A percentile compares a stretch with the other conserved stretches of the same genome.
Evolutionary conservation across 2,113 vertebrate genomes (phyloP).

Genomic region (Dryoscopus gambensis): DNA sequence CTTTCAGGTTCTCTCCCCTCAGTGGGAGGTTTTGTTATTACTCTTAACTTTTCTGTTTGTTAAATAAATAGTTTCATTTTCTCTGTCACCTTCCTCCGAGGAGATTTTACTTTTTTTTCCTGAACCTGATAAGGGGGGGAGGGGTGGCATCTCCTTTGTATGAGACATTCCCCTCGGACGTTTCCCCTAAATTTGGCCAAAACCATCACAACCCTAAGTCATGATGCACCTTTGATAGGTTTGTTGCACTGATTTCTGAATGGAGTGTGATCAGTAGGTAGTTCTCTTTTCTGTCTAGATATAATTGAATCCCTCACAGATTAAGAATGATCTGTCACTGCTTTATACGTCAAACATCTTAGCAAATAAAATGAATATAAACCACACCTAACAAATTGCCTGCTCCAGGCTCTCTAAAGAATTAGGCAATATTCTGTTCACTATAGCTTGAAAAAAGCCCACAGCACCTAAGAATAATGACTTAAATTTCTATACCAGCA

Average conservation of each 20-base stretch:
- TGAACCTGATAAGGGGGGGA: too few species aligned
- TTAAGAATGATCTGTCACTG: neutral
- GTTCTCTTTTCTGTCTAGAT: neutral
- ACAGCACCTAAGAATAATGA: neutral
- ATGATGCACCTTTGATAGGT: neutral
- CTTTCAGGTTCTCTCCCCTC: too few species aligned
- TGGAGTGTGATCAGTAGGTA: neutral
- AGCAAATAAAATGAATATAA: neutral
- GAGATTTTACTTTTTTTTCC: too few species aligned
- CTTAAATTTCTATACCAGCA: neutral
- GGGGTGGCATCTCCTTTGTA: too few species aligned
- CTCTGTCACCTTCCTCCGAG: too few species aligned
- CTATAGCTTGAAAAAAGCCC: neutral
- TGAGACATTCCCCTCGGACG: too few species aligned
- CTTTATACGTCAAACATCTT: neutral
- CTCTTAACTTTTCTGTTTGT: too few species aligned
- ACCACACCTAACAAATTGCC: neutral
- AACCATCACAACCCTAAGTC: too few species aligned
- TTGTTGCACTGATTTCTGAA: neutral
- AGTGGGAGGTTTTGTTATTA: too few species aligned
- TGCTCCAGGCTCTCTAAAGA: neutral
- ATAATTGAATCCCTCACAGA: neutral
- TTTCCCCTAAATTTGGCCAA: too few species aligned
- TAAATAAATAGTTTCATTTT: too few species aligned
- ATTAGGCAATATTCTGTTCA: neutral